Percentiles rank a stretch among this genome's conserved stretches.
phyloP scores from a whole-genome alignment of 2,113 vertebrate genomes.

The Periophthalmus modestus region DNA sequence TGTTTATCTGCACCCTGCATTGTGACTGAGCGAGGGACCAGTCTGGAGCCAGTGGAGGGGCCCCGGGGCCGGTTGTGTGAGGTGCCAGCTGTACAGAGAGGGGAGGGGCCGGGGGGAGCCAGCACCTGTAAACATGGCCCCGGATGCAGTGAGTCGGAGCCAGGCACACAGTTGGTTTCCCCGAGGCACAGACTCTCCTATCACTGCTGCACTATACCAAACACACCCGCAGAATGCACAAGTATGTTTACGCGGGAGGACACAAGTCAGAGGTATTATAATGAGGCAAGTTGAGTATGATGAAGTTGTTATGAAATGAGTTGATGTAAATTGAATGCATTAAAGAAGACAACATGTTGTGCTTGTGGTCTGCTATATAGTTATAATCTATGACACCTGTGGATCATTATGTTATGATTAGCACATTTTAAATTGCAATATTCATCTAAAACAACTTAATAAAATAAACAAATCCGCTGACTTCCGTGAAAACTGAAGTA shows the following conservation, averaged over 20 bases:
- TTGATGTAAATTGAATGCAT: no score
- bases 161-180: slow-evolving; percentile 67
- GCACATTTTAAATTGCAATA: no score
- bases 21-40: slow-evolving; percentile 35
- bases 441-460: no score
- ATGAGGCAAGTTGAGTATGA: background rate
- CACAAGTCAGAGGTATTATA: background rate
- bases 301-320: no score
- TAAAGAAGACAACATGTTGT: no score
- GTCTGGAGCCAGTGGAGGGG: slow-evolving; percentile 32
- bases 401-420: no score
- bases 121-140: slow-evolving; percentile 70
- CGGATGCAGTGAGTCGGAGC: slow-evolving; percentile 38
- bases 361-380: no score
- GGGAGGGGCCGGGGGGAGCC: slow-evolving; percentile 60
- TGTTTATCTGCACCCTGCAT: slow-evolving; percentile 41
- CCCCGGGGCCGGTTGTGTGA: slow-evolving; percentile 41
- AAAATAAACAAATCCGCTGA: no score
- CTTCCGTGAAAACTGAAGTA: no score
- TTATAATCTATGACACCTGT: no score
- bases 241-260: background rate
- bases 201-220: slow-evolving; percentile 3
- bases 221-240: background rate
- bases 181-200: slow-evolving; percentile 30
- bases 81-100: slow-evolving; percentile 60